These are phyloP conservation scores for Pollenia labialis DNA, from an alignment of 2,888 invertebrate genomes.

Conservation along the genomic window DNA sequence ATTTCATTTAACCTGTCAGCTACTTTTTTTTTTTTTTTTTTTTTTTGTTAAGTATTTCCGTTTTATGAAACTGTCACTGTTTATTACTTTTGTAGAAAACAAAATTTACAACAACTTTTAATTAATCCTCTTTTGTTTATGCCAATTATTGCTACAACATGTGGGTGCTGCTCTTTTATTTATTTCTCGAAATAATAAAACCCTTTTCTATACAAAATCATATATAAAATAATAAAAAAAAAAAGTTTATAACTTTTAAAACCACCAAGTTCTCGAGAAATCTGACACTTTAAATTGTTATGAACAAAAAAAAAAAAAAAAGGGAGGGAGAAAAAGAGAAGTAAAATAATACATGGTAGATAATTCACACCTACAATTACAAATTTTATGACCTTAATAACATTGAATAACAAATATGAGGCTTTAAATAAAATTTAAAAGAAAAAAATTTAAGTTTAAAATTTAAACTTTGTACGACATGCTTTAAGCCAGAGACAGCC, in stretches of 20 bases:
- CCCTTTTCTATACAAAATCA: conserved; percentile 38
- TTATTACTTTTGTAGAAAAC: conserved; percentile 29
- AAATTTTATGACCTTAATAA: conserved; percentile 73
- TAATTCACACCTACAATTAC: conserved; percentile 74
- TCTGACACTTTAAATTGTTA: conserved; percentile 65
- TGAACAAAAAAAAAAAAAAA: conserved; percentile 6
- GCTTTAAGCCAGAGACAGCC: conserved; percentile 35
- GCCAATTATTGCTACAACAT: conserved; percentile 68
- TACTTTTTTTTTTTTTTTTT: conserved; percentile 31
- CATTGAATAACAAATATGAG: conserved; percentile 70
- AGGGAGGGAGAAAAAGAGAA: no score
- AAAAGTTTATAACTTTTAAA: conserved; percentile 43
- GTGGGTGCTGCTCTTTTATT: conserved; percentile 54
- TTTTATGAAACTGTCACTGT: conserved; percentile 47
- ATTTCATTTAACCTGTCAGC: conserved; percentile 55
- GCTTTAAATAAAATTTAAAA: conserved; percentile 12
- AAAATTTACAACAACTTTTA: conserved; percentile 54
- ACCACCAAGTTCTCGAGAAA: conserved; percentile 60
- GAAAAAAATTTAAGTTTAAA: conserved; percentile 34
- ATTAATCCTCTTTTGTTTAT: conserved; percentile 71
- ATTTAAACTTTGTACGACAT: conserved; percentile 41
- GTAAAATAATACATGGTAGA: conserved; percentile 48
- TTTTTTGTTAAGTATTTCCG: conserved; percentile 55
- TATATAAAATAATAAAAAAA: conserved; percentile 26
- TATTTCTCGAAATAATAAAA: conserved; percentile 7